These are phyloP conservation scores for Apamea sordens DNA, from an alignment of 2,888 invertebrate species.

Conservation along the genomic window DNA sequence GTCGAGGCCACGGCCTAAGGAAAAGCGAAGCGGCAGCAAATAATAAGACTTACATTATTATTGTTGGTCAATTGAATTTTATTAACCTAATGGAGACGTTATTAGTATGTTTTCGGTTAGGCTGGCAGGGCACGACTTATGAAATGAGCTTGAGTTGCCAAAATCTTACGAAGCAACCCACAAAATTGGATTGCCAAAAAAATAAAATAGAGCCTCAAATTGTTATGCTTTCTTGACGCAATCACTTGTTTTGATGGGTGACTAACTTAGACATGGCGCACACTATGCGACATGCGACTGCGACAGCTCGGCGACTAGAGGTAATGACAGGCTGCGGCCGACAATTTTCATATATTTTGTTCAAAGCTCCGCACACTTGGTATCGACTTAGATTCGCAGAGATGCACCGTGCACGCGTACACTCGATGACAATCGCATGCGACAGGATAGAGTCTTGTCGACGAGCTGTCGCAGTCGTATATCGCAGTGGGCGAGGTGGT, in stretches of 20 bases:
- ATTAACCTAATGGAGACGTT: constrained; percentile 33
- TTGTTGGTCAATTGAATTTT: constrained; percentile 51
- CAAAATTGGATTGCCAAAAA: constrained; percentile 31
- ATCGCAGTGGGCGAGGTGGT: not conserved
- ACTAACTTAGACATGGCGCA: not conserved
- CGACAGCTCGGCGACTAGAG: not conserved
- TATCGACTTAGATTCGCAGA: not conserved
- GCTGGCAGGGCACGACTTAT: constrained; percentile 33
- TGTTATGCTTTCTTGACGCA: constrained; percentile 5
- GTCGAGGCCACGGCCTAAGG: constrained; percentile 14
- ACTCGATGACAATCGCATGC: not conserved
- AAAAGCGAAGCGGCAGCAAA: constrained; percentile 27
- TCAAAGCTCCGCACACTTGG: not conserved
- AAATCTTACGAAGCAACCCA: constrained; percentile 28
- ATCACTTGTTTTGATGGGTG: constrained; percentile 31
- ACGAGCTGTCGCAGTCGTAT: not conserved
- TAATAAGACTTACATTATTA: constrained; percentile 45
- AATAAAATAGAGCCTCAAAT: constrained; percentile 36
- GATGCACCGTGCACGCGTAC: not conserved
- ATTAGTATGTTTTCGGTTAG: constrained; percentile 49
- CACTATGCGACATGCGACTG: not conserved
- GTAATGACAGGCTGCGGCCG: not conserved
- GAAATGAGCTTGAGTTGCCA: constrained; percentile 46
- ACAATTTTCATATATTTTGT: not conserved
- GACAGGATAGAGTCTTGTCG: not conserved